Percentiles rank a stretch among this genome's conserved stretches.
Evolutionary conservation across 1,140 invertebrate genomes (phyloP).

Genomic region (Apolygus lucorum): DNA sequence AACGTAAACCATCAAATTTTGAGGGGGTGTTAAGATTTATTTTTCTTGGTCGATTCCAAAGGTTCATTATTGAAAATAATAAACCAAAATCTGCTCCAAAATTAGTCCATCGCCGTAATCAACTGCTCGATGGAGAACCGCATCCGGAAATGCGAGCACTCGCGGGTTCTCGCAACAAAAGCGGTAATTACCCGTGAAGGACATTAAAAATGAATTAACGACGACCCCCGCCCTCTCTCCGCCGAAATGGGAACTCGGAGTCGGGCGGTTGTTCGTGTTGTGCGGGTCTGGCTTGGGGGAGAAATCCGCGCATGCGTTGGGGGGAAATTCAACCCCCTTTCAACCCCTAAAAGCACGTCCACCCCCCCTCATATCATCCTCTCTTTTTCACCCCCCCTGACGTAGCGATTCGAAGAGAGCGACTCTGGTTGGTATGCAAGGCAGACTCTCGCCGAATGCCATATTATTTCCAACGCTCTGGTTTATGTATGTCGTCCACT

Average conservation of each 20-base stretch:
- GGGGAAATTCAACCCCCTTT: neutral
- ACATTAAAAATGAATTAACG: conserved; percentile 11
- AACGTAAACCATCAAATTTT: no score
- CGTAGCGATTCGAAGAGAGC: neutral
- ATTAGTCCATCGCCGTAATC: no score
- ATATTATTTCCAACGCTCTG: conserved; percentile 25
- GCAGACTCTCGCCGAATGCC: conserved; percentile 20
- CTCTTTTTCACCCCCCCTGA: neutral
- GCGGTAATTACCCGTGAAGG: neutral
- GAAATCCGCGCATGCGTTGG: neutral
- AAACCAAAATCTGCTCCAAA: no score
- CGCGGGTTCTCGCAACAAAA: neutral
- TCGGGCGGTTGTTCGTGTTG: conserved; percentile 2
- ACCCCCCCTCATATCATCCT: no score
- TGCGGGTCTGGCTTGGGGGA: conserved; percentile 1
- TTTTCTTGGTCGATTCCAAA: no score
- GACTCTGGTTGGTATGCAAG: conserved; percentile 25
- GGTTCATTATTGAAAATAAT: no score
- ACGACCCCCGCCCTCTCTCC: neutral
- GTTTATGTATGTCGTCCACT: conserved; percentile 27
- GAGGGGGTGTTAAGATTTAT: no score
- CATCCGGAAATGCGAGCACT: no score
- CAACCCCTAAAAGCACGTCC: no score
- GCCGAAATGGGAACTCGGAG: neutral
- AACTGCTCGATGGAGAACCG: no score